A percentile compares a stretch with the other conserved stretches of the same genome.
phyloP scores from a whole-genome alignment of 2,113 vertebrate species.

The Raja brachyura region DNA sequence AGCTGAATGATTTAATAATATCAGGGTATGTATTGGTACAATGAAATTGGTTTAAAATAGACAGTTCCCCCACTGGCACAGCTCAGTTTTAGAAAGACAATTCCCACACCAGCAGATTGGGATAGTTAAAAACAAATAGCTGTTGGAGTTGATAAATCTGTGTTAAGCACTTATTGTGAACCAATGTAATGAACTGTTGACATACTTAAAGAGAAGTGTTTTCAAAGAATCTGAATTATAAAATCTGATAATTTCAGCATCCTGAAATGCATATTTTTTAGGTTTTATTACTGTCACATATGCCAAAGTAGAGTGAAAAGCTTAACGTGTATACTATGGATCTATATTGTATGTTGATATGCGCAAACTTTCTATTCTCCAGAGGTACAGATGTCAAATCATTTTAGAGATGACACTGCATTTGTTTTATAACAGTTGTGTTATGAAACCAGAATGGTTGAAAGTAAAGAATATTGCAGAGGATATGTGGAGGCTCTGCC shows the following conservation, averaged over 20 bases:
- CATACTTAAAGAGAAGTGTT: neutral
- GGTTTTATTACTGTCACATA: too few species aligned
- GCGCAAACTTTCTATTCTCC: neutral
- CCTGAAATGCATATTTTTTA: neutral
- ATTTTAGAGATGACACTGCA: neutral
- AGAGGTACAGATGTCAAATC: neutral
- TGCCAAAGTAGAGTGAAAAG: too few species aligned
- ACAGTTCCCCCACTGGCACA: neutral
- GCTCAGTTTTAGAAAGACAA: neutral
- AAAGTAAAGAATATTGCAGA: neutral
- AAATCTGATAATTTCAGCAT: neutral
- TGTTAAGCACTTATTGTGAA: neutral
- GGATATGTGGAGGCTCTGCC: neutral
- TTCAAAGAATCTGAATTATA: neutral
- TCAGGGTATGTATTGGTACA: neutral
- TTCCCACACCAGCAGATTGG: neutral
- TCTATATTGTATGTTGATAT: neutral
- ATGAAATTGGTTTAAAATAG: conserved; percentile 6
- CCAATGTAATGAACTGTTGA: neutral
- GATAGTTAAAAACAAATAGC: neutral
- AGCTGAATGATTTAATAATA: neutral
- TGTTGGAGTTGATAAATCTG: neutral
- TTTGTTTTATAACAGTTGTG: neutral
- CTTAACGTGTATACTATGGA: neutral
- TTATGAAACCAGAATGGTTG: neutral